Percentiles rank a stretch among this genome's conserved stretches.
phyloP scores from a whole-genome alignment of 2,888 invertebrate species.

The Petrophora chlorosata region DNA sequence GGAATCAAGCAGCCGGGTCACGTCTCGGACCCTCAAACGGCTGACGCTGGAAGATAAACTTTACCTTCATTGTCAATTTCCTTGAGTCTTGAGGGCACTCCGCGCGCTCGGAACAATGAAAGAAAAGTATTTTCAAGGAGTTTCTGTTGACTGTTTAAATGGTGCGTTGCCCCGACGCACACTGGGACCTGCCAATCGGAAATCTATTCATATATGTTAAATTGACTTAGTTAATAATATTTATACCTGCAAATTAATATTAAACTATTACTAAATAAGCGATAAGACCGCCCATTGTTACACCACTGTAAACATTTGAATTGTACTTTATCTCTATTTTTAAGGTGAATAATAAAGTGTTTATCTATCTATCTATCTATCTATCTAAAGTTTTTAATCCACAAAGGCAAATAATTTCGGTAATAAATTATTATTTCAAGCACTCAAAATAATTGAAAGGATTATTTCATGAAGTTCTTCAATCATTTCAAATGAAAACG shows the following conservation, averaged over 20 bases:
- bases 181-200: constrained; percentile 37
- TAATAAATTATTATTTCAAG: background rate
- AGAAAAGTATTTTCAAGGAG: constrained; percentile 71
- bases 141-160: constrained; percentile 74
- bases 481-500: constrained; percentile 14
- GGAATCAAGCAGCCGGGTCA: constrained; percentile 75
- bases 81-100: constrained; percentile 70
- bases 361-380: no score
- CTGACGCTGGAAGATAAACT: constrained; percentile 79
- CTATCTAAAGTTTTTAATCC: no score
- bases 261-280: no score
- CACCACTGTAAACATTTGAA: no score
- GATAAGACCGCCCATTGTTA: no score
- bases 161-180: constrained; percentile 58
- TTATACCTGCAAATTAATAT: no score
- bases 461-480: constrained; percentile 1
- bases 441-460: background rate
- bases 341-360: no score
- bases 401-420: no score
- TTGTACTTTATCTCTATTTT: no score
- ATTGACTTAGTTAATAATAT: no score
- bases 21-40: constrained; percentile 73
- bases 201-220: background rate
- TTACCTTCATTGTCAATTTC: constrained; percentile 82
- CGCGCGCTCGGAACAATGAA: constrained; percentile 71